A percentile compares a stretch with the other conserved stretches of the same genome.
phyloP scores from a whole-genome alignment of 2,113 vertebrate species.

The Vidua chalybeata region DNA sequence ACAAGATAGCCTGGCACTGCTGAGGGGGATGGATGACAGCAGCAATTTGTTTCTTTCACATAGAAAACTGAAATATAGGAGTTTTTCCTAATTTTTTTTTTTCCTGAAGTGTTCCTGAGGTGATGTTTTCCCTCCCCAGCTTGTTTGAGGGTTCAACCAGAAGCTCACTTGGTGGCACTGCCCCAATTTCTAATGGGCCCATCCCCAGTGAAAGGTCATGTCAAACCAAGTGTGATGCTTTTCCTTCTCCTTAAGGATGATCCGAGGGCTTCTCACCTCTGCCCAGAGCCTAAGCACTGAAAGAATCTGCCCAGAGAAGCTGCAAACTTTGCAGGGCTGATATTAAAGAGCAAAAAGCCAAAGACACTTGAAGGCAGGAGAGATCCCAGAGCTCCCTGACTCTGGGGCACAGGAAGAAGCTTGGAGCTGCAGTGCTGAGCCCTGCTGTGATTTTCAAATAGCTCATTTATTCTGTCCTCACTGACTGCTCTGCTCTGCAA shows the following conservation, averaged over 20 bases:
- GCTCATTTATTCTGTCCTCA: constrained; percentile 22
- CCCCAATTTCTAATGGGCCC: neutral
- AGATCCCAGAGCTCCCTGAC: neutral
- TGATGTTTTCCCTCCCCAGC: neutral
- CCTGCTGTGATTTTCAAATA: neutral
- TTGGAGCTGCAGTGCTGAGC: neutral
- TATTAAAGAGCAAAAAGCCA: neutral
- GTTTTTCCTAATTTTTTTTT: neutral
- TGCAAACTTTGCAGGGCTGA: neutral
- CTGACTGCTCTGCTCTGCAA: neutral
- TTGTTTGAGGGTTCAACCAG: neutral
- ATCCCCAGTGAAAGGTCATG: neutral
- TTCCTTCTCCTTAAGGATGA: neutral
- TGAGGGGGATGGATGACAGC: neutral
- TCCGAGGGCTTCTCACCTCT: neutral
- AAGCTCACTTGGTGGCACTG: neutral
- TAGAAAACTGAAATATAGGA: neutral
- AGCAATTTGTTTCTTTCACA: neutral
- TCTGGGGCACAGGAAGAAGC: neutral
- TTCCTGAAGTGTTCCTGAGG: neutral
- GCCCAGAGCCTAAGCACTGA: neutral
- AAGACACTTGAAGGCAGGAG: neutral
- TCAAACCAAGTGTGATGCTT: neutral
- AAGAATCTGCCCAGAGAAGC: neutral
- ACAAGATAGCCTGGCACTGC: neutral